phyloP scores from a whole-genome alignment of 2,113 vertebrate species.

The Onychorhynchus coronatus region DNA sequence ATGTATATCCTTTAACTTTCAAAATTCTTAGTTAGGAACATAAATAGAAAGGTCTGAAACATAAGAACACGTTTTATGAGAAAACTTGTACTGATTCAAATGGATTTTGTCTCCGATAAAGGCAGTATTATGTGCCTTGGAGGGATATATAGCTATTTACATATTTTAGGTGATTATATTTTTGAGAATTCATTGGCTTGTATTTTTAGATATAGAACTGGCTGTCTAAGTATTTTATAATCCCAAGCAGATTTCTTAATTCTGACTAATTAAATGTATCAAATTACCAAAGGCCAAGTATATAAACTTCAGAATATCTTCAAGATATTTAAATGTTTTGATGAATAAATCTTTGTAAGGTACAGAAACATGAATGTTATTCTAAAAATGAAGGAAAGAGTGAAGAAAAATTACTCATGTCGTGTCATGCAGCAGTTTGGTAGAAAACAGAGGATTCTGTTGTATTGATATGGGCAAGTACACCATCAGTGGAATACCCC shows the following conservation, averaged over 20 bases:
- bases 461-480: neutral
- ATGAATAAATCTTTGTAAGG: neutral
- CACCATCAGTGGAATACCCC: neutral
- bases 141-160: neutral
- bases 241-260: neutral
- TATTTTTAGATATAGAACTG: neutral
- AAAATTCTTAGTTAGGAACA: neutral
- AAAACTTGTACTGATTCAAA: neutral
- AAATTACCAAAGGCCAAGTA: neutral
- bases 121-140: neutral
- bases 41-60: neutral
- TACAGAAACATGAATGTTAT: neutral
- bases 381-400: neutral
- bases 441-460: neutral
- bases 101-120: neutral
- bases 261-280: neutral
- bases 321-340: neutral
- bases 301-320: neutral
- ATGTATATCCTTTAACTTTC: neutral
- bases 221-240: neutral
- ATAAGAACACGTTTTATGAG: neutral
- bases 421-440: neutral
- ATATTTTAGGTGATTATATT: neutral
- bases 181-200: neutral
- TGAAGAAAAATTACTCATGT: neutral